Base-by-base conservation (phyloP, 2,797 vertebrate species). In the Melanotaenia nigrans region DNA sequence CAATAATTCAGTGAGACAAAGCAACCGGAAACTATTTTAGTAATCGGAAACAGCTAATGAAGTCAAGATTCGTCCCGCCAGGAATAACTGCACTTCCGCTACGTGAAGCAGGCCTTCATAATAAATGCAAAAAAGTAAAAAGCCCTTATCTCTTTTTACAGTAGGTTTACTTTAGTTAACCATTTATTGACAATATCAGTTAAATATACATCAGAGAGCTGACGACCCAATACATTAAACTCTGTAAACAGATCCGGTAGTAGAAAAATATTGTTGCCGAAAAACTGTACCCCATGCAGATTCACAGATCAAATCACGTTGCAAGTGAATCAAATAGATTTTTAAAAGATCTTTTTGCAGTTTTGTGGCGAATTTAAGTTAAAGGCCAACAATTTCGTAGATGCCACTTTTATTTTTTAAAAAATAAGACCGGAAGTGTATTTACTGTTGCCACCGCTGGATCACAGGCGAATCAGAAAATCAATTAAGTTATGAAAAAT, bases 401-500 rank as follows among this genome's bases (percentile, higher is more conserved):
- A 13, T 1, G 1, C 1, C 0, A 11, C 65, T 85, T 81, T 92
- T 87, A 86, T 49, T 85, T 9, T 85, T 5, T 80, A 92, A 90
- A 61, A 56, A 11, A 0, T 0, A 0, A 0, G 0, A 0, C 36
- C 71, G 90, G 90, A 90, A 73, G 65, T 69, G 0, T 0, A 1
- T 0, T 0, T 12, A 4, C 73, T 76, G 83, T 76, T 71, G 74
- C 62, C 60, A 70, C 58, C 3, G 63, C 65, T 62, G 59, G 62
- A 73, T 75, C 67, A 36, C 72, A 77, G 75, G 77, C 87, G 87
- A 75, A 90, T 93, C 90, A 85, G 80, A 92, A 95, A 95, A 95
- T 95, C 94, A 94, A 95, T 95, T 95, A 95, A 95, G 90, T 95
- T 93, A 92, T 95, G 94, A 95, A 95, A 94, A 95, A 94, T 91